Base-by-base conservation (phyloP, 2,113 vertebrate species). In the Grammomys surdaster region DNA sequence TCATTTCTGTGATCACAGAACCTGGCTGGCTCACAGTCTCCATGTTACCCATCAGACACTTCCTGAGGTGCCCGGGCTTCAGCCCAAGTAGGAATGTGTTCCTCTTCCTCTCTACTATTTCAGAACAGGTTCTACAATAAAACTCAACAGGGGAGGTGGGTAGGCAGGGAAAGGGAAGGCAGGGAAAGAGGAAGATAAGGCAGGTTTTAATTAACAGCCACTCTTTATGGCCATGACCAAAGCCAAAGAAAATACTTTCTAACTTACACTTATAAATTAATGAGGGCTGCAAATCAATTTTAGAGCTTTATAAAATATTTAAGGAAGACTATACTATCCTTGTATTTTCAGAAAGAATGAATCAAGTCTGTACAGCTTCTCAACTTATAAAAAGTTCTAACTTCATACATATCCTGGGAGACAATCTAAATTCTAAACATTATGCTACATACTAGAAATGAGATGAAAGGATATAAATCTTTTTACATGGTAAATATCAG, bases 221-320 rank as follows among this genome's bases (percentile, higher is more conserved):
- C 22, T 43, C 13, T 90, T 63, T 82, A 7, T 60, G 90, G 60
- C 43, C 36, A 91, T 1, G 72, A 69, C 36, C 43, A 89, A 85
- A 92, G 85, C 36, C 88, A 95, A 96, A 90, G 92, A 95, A 95
- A 96, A 96, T 58, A 96, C 87, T 90, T 95, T 89, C 88, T 93
- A 92, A 96, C 78, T 96, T 26, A 76, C 33, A 67, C 86, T 96
- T 86, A 93, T 75, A 97, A 96, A 96, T 95, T 94, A 95, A 94
- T 85, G 54, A 85, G 54, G 19, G 46, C 84, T 85, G 73, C 63
- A 90, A 95, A 94, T 95, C 94, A 94, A 96, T 80, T 88, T 92
- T 90, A 94, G 95, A 92, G 87, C 84, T 80, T 78, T 78, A 96
- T 97, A 78, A 97, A 97, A 94, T 94, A 96, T 91, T 96, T 87